Evolutionary conservation across 1,140 invertebrate species (phyloP).

Genomic region (Olivierus martensii): DNA sequence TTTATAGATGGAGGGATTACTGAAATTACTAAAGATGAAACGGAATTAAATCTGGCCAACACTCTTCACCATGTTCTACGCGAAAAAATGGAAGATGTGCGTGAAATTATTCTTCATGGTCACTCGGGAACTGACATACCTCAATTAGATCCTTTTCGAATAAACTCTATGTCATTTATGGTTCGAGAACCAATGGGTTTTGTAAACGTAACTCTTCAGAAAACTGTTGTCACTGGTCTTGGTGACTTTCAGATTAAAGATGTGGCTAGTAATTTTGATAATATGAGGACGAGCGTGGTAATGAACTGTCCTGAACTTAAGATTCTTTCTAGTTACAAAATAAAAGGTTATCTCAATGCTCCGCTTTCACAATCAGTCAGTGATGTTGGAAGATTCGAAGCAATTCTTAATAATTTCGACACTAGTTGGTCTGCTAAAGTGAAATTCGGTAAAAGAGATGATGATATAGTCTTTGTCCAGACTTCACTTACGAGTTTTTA

Average conservation of each 20-base stretch:
- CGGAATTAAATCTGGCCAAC: conserved; percentile 1
- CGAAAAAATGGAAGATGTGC: conserved; percentile 8
- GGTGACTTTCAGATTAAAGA: conserved; percentile 13
- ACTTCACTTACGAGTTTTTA: neutral
- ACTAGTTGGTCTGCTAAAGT: conserved; percentile 6
- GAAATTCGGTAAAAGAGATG: neutral
- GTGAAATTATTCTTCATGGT: conserved; percentile 7
- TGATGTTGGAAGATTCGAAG: conserved; percentile 15
- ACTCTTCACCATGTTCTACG: conserved; percentile 4
- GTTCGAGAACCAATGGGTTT: conserved; percentile 12
- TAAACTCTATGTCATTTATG: conserved; percentile 5
- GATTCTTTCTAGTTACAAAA: conserved; percentile 10
- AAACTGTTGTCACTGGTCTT: conserved; percentile 10
- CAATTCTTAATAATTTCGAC: conserved; percentile 2
- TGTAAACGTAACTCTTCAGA: conserved; percentile 11
- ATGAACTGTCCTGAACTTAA: conserved; percentile 12
- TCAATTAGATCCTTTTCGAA: conserved; percentile 6
- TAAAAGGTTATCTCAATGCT: conserved; percentile 14
- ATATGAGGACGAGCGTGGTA: conserved; percentile 5
- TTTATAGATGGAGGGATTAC: too few species aligned
- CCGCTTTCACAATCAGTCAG: conserved; percentile 1
- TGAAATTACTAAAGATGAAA: neutral
- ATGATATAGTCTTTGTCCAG: neutral
- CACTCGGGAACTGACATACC: conserved; percentile 1
- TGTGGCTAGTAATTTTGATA: conserved; percentile 15